Evolutionary conservation across 2,113 vertebrate genomes (phyloP).

Genomic region (Hippocampus zosterae): DNA sequence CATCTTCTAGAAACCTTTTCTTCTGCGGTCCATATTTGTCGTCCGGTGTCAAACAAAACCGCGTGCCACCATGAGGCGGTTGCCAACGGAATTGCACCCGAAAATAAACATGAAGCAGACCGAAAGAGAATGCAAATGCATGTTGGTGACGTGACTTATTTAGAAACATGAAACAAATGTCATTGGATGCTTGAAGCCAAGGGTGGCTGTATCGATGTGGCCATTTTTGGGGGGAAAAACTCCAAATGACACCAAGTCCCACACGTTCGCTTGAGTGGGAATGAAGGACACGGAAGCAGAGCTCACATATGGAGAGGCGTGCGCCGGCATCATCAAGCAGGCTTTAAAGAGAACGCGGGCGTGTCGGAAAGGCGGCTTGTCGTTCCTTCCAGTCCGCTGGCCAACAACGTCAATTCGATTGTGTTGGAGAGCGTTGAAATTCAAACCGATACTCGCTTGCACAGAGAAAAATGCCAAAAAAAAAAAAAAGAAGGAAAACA

Average conservation of each 20-base stretch:
- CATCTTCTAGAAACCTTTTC: no score
- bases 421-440: not conserved
- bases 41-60: no score
- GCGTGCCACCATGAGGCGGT: no score
- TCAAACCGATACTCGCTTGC: not conserved
- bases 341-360: not conserved
- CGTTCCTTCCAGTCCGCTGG: not conserved
- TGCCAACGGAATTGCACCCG: no score
- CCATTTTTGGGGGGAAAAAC: not conserved
- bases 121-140: no score
- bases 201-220: not conserved
- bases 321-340: not conserved
- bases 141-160: not conserved
- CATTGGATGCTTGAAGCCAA: not conserved
- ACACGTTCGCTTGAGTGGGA: not conserved
- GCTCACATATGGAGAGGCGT: not conserved
- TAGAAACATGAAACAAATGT: not conserved
- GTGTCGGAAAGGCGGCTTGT: not conserved
- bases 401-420: not conserved
- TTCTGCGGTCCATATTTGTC: no score
- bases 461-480: not conserved
- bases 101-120: no score
- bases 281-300: not conserved
- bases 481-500: no score
- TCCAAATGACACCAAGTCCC: not conserved